Base-by-base conservation (phyloP, 2,797 vertebrate species). In the Podarcis siculus region DNA sequence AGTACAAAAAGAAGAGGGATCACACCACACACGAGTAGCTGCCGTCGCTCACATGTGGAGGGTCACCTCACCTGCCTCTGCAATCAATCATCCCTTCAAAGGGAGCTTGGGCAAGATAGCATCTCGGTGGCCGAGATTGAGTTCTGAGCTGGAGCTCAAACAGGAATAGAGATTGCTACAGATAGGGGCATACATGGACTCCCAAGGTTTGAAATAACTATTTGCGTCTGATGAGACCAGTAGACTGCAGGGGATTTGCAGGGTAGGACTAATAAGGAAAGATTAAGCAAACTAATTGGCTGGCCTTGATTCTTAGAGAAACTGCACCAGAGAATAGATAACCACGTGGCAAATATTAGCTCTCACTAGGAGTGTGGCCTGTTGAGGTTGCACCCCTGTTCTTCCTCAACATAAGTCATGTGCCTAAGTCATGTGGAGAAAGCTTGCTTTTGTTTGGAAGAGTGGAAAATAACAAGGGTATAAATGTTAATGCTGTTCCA, bases 231-330 rank as follows among this genome's bases (percentile, higher is more conserved):
- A 95, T 94, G 90, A 89, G 88, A 91, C 92, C 27, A 90, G 93
- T 91, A 93, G 94, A 92, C 91, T 93, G 92, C 93, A 95, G 96
- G 94, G 93, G 89, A 95, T 95, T 88, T 86, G 94, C 49, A 35
- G 90, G 92, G 88, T 95, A 55, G 49, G 95, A 96, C 96, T 96
- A 96, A 96, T 90, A 86, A 91, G 89, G 88, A 88, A 91, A 90
- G 95, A 97, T 96, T 96, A 96, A 95, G 93, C 89, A 86, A 94
- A 92, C 90, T 94, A 94, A 92, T 95, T 95, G 94, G 89, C 72
- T 86, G 82, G 82, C n/a, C 35, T 3, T 58, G 83, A 78, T 17
- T 85, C 89, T 90, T 42, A 66, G 73, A 19, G 90, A 10, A 5
- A n/a, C 3, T 1, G 55, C 84, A 90, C 69, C 72, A 55, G 86